Base-by-base conservation (phyloP, 2,797 vertebrate species). In the Hybognathus amarus region DNA sequence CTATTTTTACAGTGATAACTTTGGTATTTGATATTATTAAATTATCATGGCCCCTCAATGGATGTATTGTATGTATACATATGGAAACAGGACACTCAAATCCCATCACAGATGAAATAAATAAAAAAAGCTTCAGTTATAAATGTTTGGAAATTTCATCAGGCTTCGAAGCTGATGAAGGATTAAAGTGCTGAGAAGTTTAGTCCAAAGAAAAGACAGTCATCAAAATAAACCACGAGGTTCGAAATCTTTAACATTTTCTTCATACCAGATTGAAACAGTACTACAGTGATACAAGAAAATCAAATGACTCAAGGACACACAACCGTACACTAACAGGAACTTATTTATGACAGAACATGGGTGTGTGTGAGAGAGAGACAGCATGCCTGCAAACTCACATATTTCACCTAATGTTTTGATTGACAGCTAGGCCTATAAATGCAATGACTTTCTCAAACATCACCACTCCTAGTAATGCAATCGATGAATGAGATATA, bases 1-100 rank as follows among this genome's bases (percentile, higher is more conserved):
- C 87, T 86, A 80, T 86, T 90, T 90, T 89, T 89, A 87, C 85
- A 89, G 84, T 76, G 83, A 90, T 90, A 92, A 88, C 87, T 91
- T 88, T 77, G 83, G 77, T 89, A 91, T 80, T 81, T 81, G 87
- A 87, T 89, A 90, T 90, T 85, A 87, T 89, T 84, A 79, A 67
- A 84, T 89, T 87, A 87, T 86, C 79, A 54, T 47, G 82, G 79
- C 77, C 70, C 56, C 36, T 75, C 68, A 76, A 74, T 83, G 83
- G 85, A 84, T 79, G 81, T 83, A 81, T 61, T 77, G 84, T 63
- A 64, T 85, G 83, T 85, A 68, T 86, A 83, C 69, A 71, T 75
- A 38, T 67, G 67, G 61, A 66, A 77, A 73, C 69, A 22, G 52
- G 42, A 79, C 38, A 69, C 63, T 42, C 52, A 75, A 79, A 83